Evolutionary conservation across 2,888 invertebrate genomes (phyloP).

Genomic region (Apamea anceps): DNA sequence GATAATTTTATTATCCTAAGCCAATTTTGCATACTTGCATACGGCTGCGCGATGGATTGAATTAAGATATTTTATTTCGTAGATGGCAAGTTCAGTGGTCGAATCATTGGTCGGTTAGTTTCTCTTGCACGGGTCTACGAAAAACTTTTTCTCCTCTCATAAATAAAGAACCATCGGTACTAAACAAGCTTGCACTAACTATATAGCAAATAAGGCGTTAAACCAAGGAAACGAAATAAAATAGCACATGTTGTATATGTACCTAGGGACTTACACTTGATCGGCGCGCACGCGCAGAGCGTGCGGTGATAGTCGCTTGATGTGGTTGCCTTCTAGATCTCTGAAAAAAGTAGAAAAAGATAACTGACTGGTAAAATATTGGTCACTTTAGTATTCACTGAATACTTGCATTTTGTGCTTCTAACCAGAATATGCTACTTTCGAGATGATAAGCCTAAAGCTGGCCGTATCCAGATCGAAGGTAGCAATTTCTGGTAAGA

Average conservation of each 20-base stretch:
- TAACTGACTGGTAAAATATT: not conserved
- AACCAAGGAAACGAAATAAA: conserved; percentile 63
- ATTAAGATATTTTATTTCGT: not conserved
- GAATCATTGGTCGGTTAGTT: not conserved
- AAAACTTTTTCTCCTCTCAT: not conserved
- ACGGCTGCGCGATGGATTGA: not conserved
- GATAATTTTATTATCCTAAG: not conserved
- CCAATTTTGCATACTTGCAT: not conserved
- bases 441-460: not conserved
- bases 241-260: conserved; percentile 74
- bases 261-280: conserved; percentile 93
- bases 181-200: not conserved
- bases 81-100: not conserved
- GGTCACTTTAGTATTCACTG: not conserved
- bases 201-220: conserved; percentile 50
- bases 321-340: conserved; percentile 94
- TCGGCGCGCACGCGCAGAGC: conserved; percentile 93
- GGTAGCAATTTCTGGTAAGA: not conserved
- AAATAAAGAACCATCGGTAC: not conserved
- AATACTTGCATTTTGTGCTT: no score
- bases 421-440: not conserved
- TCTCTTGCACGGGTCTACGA: not conserved
- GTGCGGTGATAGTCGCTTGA: conserved; percentile 91
- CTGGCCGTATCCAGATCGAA: not conserved
- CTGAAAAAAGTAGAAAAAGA: conserved; percentile 82